These are phyloP conservation scores for Rhabdomys pumilio DNA, from an alignment of 2,797 vertebrate genomes.

Conservation along the genomic window DNA sequence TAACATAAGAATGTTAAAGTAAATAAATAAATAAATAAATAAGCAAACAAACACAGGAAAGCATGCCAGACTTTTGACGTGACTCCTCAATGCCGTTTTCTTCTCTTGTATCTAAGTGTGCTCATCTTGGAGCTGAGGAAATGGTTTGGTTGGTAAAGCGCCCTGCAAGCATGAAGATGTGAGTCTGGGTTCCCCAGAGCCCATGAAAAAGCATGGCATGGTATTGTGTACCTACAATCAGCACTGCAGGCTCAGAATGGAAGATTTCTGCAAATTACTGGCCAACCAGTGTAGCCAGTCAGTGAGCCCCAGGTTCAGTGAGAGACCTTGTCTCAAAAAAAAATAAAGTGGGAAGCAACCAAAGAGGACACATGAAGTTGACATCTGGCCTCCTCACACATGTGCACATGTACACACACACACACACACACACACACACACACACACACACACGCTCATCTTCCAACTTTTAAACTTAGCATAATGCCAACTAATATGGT, in stretches of 20 bases:
- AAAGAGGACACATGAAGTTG: too few relatives aligned
- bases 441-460: neutral
- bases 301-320: neutral
- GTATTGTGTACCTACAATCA: neutral
- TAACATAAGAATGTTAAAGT: neutral
- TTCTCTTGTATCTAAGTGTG: conserved; percentile 4
- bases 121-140: neutral
- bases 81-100: conserved; percentile 22
- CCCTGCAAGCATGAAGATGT: neutral
- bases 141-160: neutral
- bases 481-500: conserved; percentile 30
- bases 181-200: neutral
- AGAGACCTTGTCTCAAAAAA: neutral
- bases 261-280: neutral
- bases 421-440: too few relatives aligned
- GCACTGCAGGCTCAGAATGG: too few relatives aligned
- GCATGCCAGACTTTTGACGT: conserved; percentile 34
- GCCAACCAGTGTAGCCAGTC: neutral
- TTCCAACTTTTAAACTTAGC: conserved; percentile 65
- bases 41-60: neutral
- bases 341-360: neutral
- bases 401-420: too few relatives aligned
- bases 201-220: too few relatives aligned
- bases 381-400: too few relatives aligned
- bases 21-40: neutral